Percentiles rank a stretch among this genome's conserved stretches.
phyloP scores from a whole-genome alignment of 2,797 vertebrate species.

The Sebastes ruberrimus region DNA sequence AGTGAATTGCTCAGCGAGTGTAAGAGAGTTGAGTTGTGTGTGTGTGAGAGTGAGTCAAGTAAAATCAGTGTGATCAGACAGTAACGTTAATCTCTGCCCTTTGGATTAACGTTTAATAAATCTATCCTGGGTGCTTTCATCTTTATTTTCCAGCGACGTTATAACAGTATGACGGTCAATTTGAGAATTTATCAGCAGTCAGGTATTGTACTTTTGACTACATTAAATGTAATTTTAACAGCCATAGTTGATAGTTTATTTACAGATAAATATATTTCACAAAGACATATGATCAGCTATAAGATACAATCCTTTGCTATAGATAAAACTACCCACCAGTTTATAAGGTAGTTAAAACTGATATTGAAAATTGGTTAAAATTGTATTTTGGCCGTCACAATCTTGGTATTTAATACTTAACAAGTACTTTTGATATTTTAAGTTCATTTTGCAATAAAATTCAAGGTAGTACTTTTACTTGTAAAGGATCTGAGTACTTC shows the following conservation, averaged over 20 bases:
- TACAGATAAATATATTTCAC: background rate
- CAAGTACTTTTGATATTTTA: background rate
- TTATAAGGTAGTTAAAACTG: background rate
- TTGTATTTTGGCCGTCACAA: too few relatives aligned
- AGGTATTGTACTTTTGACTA: background rate
- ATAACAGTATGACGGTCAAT: too few relatives aligned
- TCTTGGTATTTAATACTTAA: rapidly evolving
- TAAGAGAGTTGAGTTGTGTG: too few relatives aligned
- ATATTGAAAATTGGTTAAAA: too few relatives aligned
- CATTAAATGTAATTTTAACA: background rate
- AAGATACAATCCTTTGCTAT: background rate
- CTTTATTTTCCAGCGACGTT: too few relatives aligned
- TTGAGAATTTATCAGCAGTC: too few relatives aligned
- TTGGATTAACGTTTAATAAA: too few relatives aligned
- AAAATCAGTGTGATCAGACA: too few relatives aligned
- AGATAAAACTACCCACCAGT: background rate
- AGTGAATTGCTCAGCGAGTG: too few relatives aligned
- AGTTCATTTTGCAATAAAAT: background rate
- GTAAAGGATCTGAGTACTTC: background rate
- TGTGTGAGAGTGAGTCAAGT: too few relatives aligned
- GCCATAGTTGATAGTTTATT: background rate
- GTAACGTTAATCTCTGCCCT: too few relatives aligned
- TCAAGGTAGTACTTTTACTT: background rate
- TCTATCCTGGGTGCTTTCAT: too few relatives aligned
- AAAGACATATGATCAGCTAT: background rate